Evolutionary conservation across 2,797 vertebrate species (phyloP).

Genomic region (Silurus lanzhouensis): DNA sequence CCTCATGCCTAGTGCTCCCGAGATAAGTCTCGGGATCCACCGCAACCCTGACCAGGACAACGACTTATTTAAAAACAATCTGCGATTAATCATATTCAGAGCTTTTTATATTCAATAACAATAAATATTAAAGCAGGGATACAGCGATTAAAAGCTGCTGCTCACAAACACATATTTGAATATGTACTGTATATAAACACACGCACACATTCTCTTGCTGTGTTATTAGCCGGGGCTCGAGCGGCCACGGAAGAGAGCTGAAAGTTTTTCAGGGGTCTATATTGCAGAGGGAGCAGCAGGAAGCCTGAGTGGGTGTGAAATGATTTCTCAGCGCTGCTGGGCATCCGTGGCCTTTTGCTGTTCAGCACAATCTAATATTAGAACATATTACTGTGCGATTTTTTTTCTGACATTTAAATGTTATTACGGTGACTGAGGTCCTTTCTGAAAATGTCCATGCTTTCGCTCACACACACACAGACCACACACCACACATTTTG

Average conservation of each 20-base stretch:
- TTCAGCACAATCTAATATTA: slow-evolving; percentile 70
- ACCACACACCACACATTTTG: not conserved
- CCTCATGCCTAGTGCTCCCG: not conserved
- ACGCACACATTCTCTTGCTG: too few relatives aligned
- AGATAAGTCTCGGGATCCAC: not conserved
- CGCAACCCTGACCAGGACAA: not conserved
- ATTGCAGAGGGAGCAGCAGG: slow-evolving; percentile 32
- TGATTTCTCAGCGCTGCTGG: slow-evolving; percentile 72
- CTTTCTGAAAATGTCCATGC: slow-evolving; percentile 51
- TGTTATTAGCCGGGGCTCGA: slow-evolving; percentile 16
- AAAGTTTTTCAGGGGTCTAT: slow-evolving; percentile 29
- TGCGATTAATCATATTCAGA: not conserved
- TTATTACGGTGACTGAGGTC: slow-evolving; percentile 67
- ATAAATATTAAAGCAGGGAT: not conserved
- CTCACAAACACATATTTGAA: not conserved
- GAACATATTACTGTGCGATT: slow-evolving; percentile 75
- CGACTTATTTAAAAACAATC: not conserved
- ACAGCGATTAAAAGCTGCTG: not conserved
- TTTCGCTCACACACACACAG: not conserved
- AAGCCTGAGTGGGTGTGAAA: slow-evolving; percentile 63
- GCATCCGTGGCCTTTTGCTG: slow-evolving; percentile 71
- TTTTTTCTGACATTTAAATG: slow-evolving; percentile 79
- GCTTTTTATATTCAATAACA: not conserved
- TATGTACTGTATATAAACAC: not conserved
- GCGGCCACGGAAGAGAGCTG: slow-evolving; percentile 23